Percentiles rank a stretch among this genome's conserved stretches.
These are phyloP conservation scores for Ditylenchus dipsaci DNA, from an alignment of 1,140 invertebrate species.

Conservation along the genomic window DNA sequence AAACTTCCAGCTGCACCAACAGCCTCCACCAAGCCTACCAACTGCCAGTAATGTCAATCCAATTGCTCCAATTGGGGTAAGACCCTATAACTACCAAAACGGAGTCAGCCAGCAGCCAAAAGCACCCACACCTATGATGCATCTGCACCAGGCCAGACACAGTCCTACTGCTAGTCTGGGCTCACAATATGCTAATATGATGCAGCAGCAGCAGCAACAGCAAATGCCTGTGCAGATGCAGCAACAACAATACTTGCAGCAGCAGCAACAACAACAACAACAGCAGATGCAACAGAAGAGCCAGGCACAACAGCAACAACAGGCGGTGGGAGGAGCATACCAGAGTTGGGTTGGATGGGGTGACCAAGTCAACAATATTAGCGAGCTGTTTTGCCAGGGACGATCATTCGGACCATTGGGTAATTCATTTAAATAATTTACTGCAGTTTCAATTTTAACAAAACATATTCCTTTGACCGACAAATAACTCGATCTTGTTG, in stretches of 20 bases:
- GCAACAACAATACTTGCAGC: neutral
- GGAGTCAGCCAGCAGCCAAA: conserved; percentile 4
- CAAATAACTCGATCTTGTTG: no score
- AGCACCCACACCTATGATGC: no score
- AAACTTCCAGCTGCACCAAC: conserved; percentile 9
- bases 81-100: conserved; percentile 30
- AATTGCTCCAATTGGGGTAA: conserved; percentile 34
- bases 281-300: neutral
- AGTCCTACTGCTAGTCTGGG: no score
- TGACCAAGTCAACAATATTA: conserved; percentile 33
- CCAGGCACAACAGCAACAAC: conserved; percentile 7
- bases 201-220: neutral
- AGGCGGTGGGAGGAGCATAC: conserved; percentile 4
- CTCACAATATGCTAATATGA: neutral
- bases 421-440: neutral
- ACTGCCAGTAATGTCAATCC: conserved; percentile 3
- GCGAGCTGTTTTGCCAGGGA: conserved; percentile 31
- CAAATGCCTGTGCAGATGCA: neutral
- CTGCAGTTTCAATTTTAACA: no score
- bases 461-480: no score
- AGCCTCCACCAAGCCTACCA: conserved; percentile 10
- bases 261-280: neutral
- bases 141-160: no score
- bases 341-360: conserved; percentile 29
- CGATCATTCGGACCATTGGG: conserved; percentile 31